Evolutionary conservation across 2,797 vertebrate species (phyloP).

Genomic region (Potorous gilbertii): DNA sequence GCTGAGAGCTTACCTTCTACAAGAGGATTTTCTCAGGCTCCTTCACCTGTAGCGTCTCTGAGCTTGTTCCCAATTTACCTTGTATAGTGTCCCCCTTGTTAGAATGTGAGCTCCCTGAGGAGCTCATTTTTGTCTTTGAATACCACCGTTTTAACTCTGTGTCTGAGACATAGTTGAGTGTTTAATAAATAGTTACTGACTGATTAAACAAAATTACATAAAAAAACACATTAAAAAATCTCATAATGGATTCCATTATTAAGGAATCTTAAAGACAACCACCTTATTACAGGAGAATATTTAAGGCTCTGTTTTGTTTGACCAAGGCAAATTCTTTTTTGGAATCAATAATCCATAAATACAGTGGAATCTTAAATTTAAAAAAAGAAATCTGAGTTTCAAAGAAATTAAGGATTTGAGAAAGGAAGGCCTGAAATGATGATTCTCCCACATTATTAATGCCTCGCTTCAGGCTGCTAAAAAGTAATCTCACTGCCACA

Average conservation of each 20-base stretch:
- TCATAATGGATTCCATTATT: not conserved
- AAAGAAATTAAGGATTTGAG: constrained; percentile 40
- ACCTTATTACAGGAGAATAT: not conserved
- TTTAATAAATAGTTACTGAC: not conserved
- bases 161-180: not conserved
- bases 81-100: not conserved
- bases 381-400: not conserved
- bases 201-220: not conserved
- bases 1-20: not conserved
- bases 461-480: constrained; percentile 33
- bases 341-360: not conserved
- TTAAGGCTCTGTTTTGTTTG: not conserved
- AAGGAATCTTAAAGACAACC: not conserved
- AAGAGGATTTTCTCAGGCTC: not conserved
- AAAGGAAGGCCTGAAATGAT: constrained; percentile 62
- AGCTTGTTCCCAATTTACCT: not conserved
- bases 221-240: too few species aligned
- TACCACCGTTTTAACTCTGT: not conserved
- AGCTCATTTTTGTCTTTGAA: not conserved
- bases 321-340: not conserved
- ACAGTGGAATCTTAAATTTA: not conserved
- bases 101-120: not conserved
- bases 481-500: constrained; percentile 38
- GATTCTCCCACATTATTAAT: constrained; percentile 27
- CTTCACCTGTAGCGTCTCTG: not conserved